Evolutionary conservation across 2,113 vertebrate species (phyloP).

Genomic region (Cnemophilus loriae): DNA sequence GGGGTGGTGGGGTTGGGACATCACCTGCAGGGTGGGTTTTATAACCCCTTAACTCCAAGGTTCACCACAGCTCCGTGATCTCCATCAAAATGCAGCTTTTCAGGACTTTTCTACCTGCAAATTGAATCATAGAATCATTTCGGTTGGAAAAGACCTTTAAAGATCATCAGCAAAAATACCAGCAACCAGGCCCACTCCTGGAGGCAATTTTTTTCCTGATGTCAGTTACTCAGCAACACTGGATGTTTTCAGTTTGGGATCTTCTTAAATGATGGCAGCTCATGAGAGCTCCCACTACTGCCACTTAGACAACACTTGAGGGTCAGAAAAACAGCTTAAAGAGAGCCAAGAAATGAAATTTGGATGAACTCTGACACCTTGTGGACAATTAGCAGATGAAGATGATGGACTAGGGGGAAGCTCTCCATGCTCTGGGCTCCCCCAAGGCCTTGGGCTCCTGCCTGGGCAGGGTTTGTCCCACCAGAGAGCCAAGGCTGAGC

Average conservation of each 20-base stretch:
- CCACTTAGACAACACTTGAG: neutral
- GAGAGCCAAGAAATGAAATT: neutral
- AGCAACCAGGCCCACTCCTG: neutral
- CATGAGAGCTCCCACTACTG: neutral
- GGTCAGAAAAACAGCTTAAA: neutral
- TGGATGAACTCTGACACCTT: conserved; percentile 56
- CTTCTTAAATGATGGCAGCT: neutral
- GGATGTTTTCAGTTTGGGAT: neutral
- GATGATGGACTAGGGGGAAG: neutral
- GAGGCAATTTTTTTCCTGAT: fast-evolving
- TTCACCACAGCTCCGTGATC: neutral
- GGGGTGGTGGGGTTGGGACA: neutral
- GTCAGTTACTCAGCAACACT: neutral
- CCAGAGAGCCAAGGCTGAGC: neutral
- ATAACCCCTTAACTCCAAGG: neutral
- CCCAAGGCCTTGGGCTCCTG: neutral
- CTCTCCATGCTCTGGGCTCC: neutral
- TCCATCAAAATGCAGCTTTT: neutral
- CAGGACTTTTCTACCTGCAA: neutral
- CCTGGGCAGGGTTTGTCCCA: neutral
- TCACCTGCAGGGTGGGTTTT: neutral
- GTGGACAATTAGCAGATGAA: conserved; percentile 40
- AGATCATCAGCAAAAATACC: neutral
- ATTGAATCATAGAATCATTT: neutral
- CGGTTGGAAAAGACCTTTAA: neutral